Evolutionary conservation across 2,888 invertebrate genomes (phyloP), one percentile per base, ranked within the genome.

Genomic region (Camponotus fellah): DNA sequence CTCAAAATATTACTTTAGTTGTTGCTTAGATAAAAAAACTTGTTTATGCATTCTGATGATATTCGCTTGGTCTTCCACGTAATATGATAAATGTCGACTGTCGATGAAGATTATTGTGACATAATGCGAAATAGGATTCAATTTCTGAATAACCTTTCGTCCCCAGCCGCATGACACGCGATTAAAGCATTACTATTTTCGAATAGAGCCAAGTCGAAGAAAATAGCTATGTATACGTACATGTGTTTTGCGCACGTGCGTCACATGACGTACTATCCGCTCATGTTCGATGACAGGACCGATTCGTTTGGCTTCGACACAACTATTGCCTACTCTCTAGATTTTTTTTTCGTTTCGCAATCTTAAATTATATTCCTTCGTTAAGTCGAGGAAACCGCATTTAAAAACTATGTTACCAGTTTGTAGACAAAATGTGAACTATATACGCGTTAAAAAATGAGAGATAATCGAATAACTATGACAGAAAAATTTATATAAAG

Each of bases 191-290:
- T 46, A 58, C 53, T 69, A 84, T 79, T 81, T 81, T 71, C 34
- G 49, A 81, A 5, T 58, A 66, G 49, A 53, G 26, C 34, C 46
- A 46, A 17, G 83, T 17, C 34, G 46, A 49, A 86, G 85, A 83
- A 87, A 87, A 82, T 85, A 87, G 77, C 85, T 62, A 43, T 40
- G 82, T 8, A 49, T 6, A 53, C 49, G n/a, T n/a, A 49, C 17
- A 49, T 14, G 14, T 85, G 62, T 49, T 75, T 88, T 74, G 56
- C 77, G 53, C 46, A 81, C 40, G 75, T 76, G 74, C 82, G 74
- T 85, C 82, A 85, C 46, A 56, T 49, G 66, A 68, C 14, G 32
- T 43, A 64, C 64, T 77, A 56, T 76, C 49, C 14, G 62, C 83
- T 82, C 81, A 66, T 74, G 32, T n/a, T 43, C 40, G 40, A 74